Conservation (phyloP, 2,888 invertebrate genomes). For the Dioctria linearis region DNA sequence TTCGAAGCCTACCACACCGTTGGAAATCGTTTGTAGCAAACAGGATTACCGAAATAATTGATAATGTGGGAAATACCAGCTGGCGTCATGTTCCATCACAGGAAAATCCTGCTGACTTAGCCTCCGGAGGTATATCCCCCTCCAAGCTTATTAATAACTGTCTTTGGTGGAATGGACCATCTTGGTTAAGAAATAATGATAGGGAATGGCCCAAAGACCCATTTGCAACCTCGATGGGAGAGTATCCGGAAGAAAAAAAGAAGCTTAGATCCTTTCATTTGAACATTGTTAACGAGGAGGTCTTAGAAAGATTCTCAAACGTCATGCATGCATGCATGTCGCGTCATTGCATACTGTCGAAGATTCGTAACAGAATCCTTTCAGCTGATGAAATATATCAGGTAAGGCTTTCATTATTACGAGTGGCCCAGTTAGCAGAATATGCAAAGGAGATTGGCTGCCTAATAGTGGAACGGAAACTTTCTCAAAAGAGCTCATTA, state of each 20-base stretch:
- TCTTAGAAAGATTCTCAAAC: slow-evolving; percentile 4
- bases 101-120: slow-evolving; percentile 22
- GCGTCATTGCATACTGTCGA: neutral
- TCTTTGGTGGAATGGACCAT: neutral
- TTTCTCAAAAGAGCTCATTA: neutral
- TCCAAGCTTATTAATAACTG: neutral
- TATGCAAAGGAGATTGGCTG: neutral
- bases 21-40: slow-evolving; percentile 62
- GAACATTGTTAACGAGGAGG: neutral
- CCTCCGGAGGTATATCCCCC: neutral
- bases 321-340: neutral
- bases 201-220: neutral
- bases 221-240: neutral
- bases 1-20: slow-evolving; percentile 52
- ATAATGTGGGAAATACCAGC: neutral
- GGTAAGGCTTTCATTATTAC: neutral
- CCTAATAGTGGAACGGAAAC: neutral
- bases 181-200: neutral
- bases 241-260: neutral
- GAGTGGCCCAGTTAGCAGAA: neutral
- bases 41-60: slow-evolving; percentile 61
- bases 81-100: slow-evolving; percentile 18
- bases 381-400: neutral
- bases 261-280: neutral
- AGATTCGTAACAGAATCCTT: neutral